A percentile compares a stretch with the other conserved stretches of the same genome.
Conservation (phyloP, 2,113 vertebrate genomes). For the Bambusicola thoracicus region DNA sequence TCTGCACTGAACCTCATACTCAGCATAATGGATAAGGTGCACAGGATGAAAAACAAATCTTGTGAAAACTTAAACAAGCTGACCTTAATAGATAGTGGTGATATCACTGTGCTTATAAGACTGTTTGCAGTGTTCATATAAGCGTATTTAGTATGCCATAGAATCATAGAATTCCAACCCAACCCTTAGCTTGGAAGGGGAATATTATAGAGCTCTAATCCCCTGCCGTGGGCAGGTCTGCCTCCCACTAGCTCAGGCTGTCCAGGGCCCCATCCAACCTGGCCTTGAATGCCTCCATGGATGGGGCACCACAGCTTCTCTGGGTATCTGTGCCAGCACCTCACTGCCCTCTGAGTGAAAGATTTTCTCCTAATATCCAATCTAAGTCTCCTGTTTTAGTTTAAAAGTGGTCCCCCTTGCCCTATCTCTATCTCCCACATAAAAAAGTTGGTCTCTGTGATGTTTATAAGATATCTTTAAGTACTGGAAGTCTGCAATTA, state of each 20-base stretch:
- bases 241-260: no score
- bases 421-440: neutral
- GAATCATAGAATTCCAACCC: no score
- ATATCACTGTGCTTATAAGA: neutral
- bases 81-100: neutral
- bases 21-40: neutral
- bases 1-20: neutral
- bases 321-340: neutral
- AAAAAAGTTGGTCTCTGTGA: neutral
- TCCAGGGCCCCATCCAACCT: no score
- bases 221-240: no score
- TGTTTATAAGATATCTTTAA: neutral
- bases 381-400: neutral
- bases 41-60: neutral
- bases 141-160: neutral
- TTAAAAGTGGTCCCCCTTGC: neutral
- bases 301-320: neutral
- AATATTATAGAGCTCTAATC: no score
- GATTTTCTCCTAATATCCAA: neutral
- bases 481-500: neutral
- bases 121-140: neutral
- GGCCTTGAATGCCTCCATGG: no score
- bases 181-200: no score
- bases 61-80: neutral
- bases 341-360: neutral